Base-by-base conservation (phyloP, 1,140 invertebrate genomes). In the Nautilus pompilius region DNA sequence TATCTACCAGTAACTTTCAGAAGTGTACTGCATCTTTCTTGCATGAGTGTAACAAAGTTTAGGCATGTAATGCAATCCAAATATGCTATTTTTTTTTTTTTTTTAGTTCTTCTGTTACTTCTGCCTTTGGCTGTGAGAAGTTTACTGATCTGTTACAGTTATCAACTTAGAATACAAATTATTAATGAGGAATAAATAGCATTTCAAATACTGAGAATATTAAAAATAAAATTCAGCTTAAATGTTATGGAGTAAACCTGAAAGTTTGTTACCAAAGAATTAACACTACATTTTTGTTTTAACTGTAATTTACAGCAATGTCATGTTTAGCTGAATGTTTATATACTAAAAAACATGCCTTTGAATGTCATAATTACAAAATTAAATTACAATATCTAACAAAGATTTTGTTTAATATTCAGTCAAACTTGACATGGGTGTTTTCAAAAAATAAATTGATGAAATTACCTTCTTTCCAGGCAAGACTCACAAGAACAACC, bases 401-500 rank as follows among this genome's bases (percentile, higher is more conserved):
- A 8, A 34, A 15, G 3, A 22, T 13, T 24, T 4, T 13, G 1
- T 8, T 36, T 26, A 20, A 28, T 4, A 46, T 8, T 6, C 45
- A 17, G 29, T 20, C 33, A 20, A 48, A n/a, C 30, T n/a, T 33
- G 26, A 28, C 6, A 57, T 26, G 13, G 28, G 32, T 32, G 57
- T 2, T 4, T 13, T 15, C 30, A 22, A 28, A 3, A 5, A 26
- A 29, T 22, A 13, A 26, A 24, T 10, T 49, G 32, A 13, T 17
- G 49, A 10, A 46, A 17, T 30, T 68, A 78, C 76, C 76, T 74
- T 62, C 76, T 71, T 67, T 80, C 78, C 30, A 63, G 73, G 61
- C 77, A 78, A 17, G 78, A 72, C 48, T 77, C 71, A 73, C 78
- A 80, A 28, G 66, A 70, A 70, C 78, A 80, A 57, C 77, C 53